Evolutionary conservation across 2,113 vertebrate genomes (phyloP).

Genomic region (Anhinga rufa): DNA sequence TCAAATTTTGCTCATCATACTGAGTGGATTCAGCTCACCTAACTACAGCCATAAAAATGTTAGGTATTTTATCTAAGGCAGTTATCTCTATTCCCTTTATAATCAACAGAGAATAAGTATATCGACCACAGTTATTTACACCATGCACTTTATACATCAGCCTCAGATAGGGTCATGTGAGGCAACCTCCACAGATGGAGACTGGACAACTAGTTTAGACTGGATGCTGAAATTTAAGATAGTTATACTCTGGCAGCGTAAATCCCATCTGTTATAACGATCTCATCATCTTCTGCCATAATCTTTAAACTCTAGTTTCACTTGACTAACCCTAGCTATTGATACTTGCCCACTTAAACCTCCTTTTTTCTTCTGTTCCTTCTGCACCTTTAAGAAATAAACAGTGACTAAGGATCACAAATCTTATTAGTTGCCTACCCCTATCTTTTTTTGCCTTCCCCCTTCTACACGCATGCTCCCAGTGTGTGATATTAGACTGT

Average conservation of each 20-base stretch:
- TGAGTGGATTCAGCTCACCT: neutral
- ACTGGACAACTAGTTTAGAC: neutral
- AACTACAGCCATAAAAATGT: neutral
- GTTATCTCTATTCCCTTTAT: neutral
- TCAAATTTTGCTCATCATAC: neutral
- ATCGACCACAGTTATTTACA: neutral
- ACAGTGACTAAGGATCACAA: neutral
- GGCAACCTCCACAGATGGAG: neutral
- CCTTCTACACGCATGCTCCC: neutral
- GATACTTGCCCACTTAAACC: neutral
- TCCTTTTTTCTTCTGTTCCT: neutral
- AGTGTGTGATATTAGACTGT: neutral
- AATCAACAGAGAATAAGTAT: neutral
- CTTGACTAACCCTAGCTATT: neutral
- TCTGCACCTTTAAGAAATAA: neutral
- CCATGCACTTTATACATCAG: neutral
- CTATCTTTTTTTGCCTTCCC: neutral
- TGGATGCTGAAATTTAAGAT: neutral
- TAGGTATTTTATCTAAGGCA: neutral
- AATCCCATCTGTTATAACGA: neutral
- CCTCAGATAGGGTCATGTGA: neutral
- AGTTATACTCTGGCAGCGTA: neutral
- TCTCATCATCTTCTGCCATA: neutral
- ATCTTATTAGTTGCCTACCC: neutral
- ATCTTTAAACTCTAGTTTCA: neutral